phyloP scores from a whole-genome alignment of 2,888 invertebrate species.

The Bruchidius siliquastri region DNA sequence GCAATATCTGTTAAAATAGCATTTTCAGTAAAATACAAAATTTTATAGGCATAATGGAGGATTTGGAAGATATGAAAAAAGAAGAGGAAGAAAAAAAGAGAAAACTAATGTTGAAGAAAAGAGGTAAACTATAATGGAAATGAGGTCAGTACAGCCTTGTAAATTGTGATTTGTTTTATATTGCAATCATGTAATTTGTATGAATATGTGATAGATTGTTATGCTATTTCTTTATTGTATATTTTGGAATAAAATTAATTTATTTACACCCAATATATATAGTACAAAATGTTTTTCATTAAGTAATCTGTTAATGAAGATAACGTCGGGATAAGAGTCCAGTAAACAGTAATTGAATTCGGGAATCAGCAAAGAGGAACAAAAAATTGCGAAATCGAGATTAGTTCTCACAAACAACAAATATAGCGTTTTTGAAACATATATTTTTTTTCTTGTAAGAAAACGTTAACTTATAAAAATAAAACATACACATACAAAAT shows the following conservation, averaged over 20 bases:
- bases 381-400: too few relatives aligned
- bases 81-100: conserved; percentile 76
- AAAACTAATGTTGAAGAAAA: conserved; percentile 56
- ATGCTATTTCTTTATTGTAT: neutral
- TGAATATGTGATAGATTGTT: neutral
- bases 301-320: too few relatives aligned
- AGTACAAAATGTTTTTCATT: neutral
- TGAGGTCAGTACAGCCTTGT: neutral
- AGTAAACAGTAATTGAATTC: too few relatives aligned
- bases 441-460: too few relatives aligned
- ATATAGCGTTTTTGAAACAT: too few relatives aligned
- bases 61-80: conserved; percentile 82
- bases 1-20: neutral
- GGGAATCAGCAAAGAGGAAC: too few relatives aligned
- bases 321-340: too few relatives aligned
- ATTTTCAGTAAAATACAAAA: neutral
- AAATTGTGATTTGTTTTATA: neutral
- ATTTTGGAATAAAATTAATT: neutral
- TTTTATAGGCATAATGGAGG: conserved; percentile 76
- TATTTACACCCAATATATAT: neutral
- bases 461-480: too few relatives aligned
- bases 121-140: conserved; percentile 9
- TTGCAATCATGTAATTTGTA: neutral
- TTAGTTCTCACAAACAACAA: too few relatives aligned
- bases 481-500: too few relatives aligned